Conservation (phyloP, 2,888 invertebrate genomes). For the Temnothorax rugatulus region DNA sequence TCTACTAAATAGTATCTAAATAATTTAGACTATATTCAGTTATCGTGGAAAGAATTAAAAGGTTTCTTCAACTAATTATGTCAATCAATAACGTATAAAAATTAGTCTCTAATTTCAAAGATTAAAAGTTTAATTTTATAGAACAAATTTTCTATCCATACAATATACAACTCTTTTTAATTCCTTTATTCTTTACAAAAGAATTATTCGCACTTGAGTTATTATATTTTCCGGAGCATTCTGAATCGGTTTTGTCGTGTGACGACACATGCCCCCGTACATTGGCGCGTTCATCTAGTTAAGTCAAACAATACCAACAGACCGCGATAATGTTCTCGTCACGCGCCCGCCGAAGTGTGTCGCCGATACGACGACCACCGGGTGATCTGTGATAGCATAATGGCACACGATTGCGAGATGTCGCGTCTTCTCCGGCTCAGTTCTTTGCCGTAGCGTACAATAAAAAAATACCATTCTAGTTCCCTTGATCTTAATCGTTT, state of each 20-base stretch:
- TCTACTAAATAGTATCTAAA: background rate
- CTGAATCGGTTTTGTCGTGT: conserved; percentile 42
- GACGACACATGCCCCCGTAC: conserved; percentile 72
- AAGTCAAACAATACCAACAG: conserved; percentile 70
- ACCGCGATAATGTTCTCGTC: conserved; percentile 70
- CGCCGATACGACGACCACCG: conserved; percentile 51
- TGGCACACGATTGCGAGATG: conserved; percentile 44
- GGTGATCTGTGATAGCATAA: conserved; percentile 63
- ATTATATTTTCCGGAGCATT: conserved; percentile 20
- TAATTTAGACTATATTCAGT: background rate
- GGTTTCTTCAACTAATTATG: background rate
- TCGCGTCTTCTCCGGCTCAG: conserved; percentile 22
- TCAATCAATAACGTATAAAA: background rate
- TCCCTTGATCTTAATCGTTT: conserved; percentile 9
- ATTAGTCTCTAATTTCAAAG: background rate
- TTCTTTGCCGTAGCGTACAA: conserved; percentile 35
- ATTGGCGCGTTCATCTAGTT: conserved; percentile 69
- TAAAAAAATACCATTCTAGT: background rate
- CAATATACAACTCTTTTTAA: background rate
- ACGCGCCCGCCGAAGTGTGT: conserved; percentile 62
- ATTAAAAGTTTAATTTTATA: background rate
- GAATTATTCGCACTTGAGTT: background rate
- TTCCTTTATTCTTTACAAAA: background rate
- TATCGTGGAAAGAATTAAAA: background rate
- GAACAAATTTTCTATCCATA: background rate